Evolutionary conservation across 1,140 invertebrate genomes (phyloP), one percentile per base, ranked within the genome.

Genomic region (Penaeus japonicus): DNA sequence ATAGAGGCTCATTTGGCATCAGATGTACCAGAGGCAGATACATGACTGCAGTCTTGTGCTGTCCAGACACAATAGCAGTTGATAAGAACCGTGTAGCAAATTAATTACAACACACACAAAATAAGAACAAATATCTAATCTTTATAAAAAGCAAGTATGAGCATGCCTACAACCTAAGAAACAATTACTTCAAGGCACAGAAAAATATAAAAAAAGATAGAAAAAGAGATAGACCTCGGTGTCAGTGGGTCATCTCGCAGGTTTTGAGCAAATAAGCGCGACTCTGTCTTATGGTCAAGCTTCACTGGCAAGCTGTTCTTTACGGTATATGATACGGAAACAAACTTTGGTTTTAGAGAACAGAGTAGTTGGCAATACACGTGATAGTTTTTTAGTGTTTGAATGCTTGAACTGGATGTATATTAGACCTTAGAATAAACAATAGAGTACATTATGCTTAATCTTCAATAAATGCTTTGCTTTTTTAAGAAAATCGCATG

Each of bases 191-290:
- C 24, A 1, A 54, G 53, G n/a, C 35, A 35, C 47, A 12, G 53
- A 35, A 22, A 39, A 12, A 47, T 24, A 47, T 24, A 35, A 35
- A 35, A 78, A 78, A 35, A 78, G 27, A 39, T 24, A 77, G 75
- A 35, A 20, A 77, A 27, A 35, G 27, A 35, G 62, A 30, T 24
- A 20, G 75, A 35, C 24, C 35, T 73, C 27, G 70, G 27, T 73
- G 24, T 73, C 70, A 80, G 20, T 39, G 55, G 30, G 47, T 53
- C 27, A 80, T 24, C n/a, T 27, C 24, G 18, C 53, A 54, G 55
- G 39, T 30, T 80, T 83, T 83, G 81, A 83, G 81, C 81, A 83
- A 83, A 83, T 62, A 47, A 65, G 55, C 15, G 32, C 59, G 59
- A 83, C 81, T 83, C 65, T 22, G n/a, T 39, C n/a, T 55, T 32